Base-by-base conservation (phyloP, 1,140 invertebrate species). In the Pectinophora gossypiella region DNA sequence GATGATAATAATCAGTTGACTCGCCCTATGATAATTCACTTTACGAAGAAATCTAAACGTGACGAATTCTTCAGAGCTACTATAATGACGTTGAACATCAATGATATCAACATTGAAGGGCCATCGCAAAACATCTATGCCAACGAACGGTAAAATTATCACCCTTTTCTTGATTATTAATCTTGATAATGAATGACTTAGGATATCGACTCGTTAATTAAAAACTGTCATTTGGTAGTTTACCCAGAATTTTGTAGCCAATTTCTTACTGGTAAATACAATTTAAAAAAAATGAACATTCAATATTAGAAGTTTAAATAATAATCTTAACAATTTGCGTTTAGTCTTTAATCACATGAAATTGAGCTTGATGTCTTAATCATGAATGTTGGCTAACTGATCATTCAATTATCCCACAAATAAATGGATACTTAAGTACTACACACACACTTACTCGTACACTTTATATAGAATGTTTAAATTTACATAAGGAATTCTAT, bases 1-100 rank as follows among this genome's bases (percentile, higher is more conserved):
- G 19, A 21, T 3, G 15, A 15, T 7, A 18, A 7, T 15, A 46
- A 20, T 7, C 13, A 19, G 9, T 3, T 4, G 4, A 10, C 9
- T 38, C 23, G 46, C 1, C 46, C 46, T 6, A 19, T 48, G 27
- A 27, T 48, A 1, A 16, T 48, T 3, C 16, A 13, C 7, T 48
- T 48, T 36, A 15, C 27, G 10, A 18, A 27, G 10, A 16, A 27
- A n/a, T 22, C 27, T 7, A 32, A 32, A 19, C 46, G 46, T 36
- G 46, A 48, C 16, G 23, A 48, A 19, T 48, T 48, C 21, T 13
- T 35, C 2, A 48, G 19, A 36, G 10, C 23, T 2, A 36, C 48
- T 12, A 50, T 13, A 16, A 23, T 20, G 48, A 12, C 19, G 48
- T 13, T 50, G 1, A 50, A 12, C 7, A 50, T 15, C n/a, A 42